phyloP scores from a whole-genome alignment of 2,888 invertebrate genomes.

The Nomada flava region DNA sequence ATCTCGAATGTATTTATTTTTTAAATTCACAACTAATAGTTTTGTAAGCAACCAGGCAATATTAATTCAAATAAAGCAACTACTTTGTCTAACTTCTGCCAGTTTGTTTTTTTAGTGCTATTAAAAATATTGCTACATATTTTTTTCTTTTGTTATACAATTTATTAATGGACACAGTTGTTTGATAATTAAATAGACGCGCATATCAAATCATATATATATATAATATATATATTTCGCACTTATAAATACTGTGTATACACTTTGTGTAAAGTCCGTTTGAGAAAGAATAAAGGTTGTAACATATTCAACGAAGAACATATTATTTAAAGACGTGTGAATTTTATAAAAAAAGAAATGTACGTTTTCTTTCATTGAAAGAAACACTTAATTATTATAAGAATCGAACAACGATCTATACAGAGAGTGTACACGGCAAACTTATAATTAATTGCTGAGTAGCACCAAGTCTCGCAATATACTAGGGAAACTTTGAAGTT shows the following conservation, averaged over 20 bases:
- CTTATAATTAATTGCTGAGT: slow-evolving; percentile 38
- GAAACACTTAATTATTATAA: neutral
- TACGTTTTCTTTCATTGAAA: neutral
- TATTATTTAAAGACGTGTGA: neutral
- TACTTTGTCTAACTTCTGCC: neutral
- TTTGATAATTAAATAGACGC: slow-evolving; percentile 24
- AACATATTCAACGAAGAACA: slow-evolving; percentile 9
- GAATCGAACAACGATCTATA: slow-evolving; percentile 4
- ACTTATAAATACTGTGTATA: slow-evolving; percentile 22
- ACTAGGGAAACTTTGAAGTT: slow-evolving; percentile 29
- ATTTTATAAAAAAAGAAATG: slow-evolving; percentile 2
- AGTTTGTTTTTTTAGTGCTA: neutral
- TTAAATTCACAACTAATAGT: slow-evolving; percentile 30
- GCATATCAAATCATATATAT: slow-evolving; percentile 27
- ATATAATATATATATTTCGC: slow-evolving; percentile 4
- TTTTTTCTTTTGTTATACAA: slow-evolving; percentile 28
- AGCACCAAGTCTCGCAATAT: slow-evolving; percentile 52
- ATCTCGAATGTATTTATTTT: slow-evolving; percentile 34
- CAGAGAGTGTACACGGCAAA: slow-evolving; percentile 23
- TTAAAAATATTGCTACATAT: neutral
- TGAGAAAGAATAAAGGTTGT: neutral
- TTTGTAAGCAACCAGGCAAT: slow-evolving; percentile 1
- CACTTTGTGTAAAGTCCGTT: slow-evolving; percentile 24
- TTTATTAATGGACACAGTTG: slow-evolving; percentile 34
- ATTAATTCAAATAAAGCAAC: slow-evolving; percentile 15